Percentiles rank a stretch among this genome's conserved stretches.
phyloP scores from a whole-genome alignment of 2,888 invertebrate genomes.

The Lucinisca nassula region DNA sequence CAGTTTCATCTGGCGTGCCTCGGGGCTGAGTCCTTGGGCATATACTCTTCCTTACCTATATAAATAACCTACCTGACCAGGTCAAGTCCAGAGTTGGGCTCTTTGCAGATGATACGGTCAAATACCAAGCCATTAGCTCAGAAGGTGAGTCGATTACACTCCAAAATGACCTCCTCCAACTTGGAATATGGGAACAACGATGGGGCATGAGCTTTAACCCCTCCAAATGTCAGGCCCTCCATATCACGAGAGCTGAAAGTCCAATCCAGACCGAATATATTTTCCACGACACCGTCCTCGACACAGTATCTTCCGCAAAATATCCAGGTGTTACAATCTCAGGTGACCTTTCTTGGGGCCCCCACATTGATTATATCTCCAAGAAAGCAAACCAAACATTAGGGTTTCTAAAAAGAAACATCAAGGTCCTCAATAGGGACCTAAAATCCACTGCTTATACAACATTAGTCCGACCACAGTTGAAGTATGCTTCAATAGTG shows the following conservation, averaged over 20 bases:
- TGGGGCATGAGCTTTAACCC: conserved; percentile 33
- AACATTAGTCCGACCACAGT: no score
- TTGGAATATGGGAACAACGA: neutral
- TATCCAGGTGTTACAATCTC: conserved; percentile 19
- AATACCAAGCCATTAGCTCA: no score
- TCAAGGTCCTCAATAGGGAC: no score
- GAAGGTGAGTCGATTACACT: no score
- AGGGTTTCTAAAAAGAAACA: conserved; percentile 27
- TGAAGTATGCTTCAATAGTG: no score
- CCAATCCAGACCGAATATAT: conserved; percentile 1
- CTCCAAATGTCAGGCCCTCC: conserved; percentile 23
- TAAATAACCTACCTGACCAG: no score
- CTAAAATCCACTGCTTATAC: no score
- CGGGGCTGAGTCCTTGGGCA: no score
- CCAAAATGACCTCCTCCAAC: neutral
- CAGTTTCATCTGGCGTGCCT: no score
- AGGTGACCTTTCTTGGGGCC: conserved; percentile 1
- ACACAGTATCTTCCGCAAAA: neutral
- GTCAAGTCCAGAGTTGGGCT: no score
- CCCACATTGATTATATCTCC: conserved; percentile 9
- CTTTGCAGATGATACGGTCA: no score
- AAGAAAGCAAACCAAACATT: conserved; percentile 24
- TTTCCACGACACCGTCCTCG: neutral
- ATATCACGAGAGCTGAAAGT: conserved; percentile 13
- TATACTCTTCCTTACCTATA: no score